Conservation (phyloP, 2,888 invertebrate genomes). For the Pinctada fucata region DNA sequence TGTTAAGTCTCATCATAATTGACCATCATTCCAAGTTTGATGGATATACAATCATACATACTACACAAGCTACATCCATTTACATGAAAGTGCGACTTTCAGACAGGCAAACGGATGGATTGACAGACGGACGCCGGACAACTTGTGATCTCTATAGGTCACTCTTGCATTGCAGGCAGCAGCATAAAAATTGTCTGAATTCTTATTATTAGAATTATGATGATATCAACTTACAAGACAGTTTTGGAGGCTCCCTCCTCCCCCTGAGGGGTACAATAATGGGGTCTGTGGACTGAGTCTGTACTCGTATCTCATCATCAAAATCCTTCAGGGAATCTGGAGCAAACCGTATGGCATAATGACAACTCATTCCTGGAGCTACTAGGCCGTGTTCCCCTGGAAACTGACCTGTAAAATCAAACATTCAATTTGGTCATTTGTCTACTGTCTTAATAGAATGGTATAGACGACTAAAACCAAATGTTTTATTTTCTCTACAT, state of each 20-base stretch:
- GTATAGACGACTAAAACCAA: too few relatives aligned
- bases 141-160: too few relatives aligned
- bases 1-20: too few relatives aligned
- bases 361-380: slow-evolving; percentile 76
- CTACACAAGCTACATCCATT: too few relatives aligned
- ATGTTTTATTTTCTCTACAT: too few relatives aligned
- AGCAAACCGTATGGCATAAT: slow-evolving; percentile 74
- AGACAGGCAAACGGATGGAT: not conserved
- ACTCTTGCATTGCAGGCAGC: too few relatives aligned
- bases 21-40: too few relatives aligned
- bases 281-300: slow-evolving; percentile 70
- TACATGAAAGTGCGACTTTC: not conserved
- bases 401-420: slow-evolving; percentile 71
- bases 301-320: slow-evolving; percentile 72
- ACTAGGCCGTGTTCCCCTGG: slow-evolving; percentile 76
- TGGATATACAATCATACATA: too few relatives aligned
- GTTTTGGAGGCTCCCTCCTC: slow-evolving; percentile 70
- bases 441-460: too few relatives aligned
- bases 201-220: not conserved
- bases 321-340: slow-evolving; percentile 75
- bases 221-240: slow-evolving; percentile 65
- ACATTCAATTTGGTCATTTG: too few relatives aligned
- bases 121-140: not conserved
- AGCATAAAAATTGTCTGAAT: too few relatives aligned
- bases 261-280: slow-evolving; percentile 69